phyloP scores from a whole-genome alignment of 2,888 invertebrate species.

The Cheilosia soror region DNA sequence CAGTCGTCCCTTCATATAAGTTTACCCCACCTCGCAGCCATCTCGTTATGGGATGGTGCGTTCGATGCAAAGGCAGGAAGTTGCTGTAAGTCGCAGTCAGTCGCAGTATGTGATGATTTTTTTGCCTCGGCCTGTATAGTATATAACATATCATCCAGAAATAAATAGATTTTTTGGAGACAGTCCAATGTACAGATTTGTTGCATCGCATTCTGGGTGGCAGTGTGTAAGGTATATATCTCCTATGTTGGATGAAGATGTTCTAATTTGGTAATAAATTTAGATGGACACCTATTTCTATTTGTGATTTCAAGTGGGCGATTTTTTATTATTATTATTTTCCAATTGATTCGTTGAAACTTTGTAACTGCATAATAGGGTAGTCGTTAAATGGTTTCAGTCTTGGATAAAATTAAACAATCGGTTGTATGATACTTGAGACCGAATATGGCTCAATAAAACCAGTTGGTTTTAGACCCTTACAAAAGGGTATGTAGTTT shows the following conservation, averaged over 20 bases:
- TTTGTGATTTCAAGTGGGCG: neutral
- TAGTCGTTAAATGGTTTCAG: too few relatives aligned
- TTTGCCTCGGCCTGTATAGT: constrained; percentile 1
- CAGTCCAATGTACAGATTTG: constrained; percentile 59
- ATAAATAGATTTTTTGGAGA: constrained; percentile 69
- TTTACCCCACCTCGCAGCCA: neutral
- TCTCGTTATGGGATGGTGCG: constrained; percentile 26
- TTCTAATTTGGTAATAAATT: constrained; percentile 28
- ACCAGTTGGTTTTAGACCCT: too few relatives aligned
- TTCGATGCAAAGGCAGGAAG: constrained; percentile 39
- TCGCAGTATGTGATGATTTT: constrained; percentile 2
- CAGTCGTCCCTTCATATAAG: constrained; percentile 3
- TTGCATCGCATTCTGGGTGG: neutral
- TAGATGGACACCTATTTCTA: constrained; percentile 22
- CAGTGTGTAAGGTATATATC: neutral
- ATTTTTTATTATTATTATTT: too few relatives aligned
- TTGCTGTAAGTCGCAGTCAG: constrained; percentile 21
- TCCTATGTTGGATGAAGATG: neutral
- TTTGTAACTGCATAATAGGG: too few relatives aligned
- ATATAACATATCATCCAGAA: constrained; percentile 47
- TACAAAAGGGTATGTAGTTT: too few relatives aligned
- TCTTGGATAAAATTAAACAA: too few relatives aligned
- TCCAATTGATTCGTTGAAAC: neutral
- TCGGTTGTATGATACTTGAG: too few relatives aligned
- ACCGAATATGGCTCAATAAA: too few relatives aligned